phyloP scores from a whole-genome alignment of 2,797 vertebrate species.

The Onychomys arenicola region DNA sequence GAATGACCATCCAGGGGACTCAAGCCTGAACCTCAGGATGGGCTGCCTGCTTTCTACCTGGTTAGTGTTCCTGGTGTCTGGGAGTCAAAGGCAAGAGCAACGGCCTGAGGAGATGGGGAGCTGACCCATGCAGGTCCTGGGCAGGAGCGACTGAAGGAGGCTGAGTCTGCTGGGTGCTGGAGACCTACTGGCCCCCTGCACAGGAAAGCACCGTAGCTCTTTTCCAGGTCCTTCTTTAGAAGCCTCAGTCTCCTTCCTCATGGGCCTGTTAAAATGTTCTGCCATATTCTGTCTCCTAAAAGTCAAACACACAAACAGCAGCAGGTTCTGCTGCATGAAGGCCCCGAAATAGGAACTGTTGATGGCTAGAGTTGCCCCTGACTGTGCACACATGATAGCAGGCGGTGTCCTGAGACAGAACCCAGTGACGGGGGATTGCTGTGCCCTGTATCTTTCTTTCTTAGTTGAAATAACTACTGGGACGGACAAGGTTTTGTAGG shows the following conservation, averaged over 20 bases:
- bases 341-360: rapidly evolving
- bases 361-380: not conserved
- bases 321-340: rapidly evolving
- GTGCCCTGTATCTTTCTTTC: not conserved
- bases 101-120: not conserved
- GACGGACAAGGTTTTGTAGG: not conserved
- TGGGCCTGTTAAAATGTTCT: not conserved
- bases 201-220: not conserved
- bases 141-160: not conserved
- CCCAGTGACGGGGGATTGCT: not conserved
- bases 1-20: not conserved
- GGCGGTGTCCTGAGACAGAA: not conserved
- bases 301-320: not conserved
- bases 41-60: not conserved
- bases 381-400: not conserved
- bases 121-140: not conserved
- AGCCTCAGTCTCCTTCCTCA: not conserved
- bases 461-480: not conserved
- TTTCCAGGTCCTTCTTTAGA: rapidly evolving
- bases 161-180: rapidly evolving
- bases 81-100: not conserved
- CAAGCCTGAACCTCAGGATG: not conserved
- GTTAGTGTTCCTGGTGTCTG: not conserved
- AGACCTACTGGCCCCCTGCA: not conserved
- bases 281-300: not conserved